Base-by-base conservation (phyloP, 2,113 vertebrate genomes). In the Scomber japonicus region DNA sequence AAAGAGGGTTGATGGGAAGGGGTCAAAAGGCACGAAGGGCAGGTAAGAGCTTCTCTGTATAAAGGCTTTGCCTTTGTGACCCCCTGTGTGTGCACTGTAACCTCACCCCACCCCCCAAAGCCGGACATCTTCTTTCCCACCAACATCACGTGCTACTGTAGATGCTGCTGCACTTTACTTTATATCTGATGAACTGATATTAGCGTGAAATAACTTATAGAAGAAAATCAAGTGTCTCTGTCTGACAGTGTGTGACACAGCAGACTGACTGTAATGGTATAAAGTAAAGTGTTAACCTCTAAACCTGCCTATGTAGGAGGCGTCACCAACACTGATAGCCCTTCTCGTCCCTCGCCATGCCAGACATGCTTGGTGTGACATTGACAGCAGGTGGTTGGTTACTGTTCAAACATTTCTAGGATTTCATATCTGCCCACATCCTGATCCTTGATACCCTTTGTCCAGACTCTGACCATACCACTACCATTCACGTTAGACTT, bases 1-100 rank as follows among this genome's bases (percentile, higher is more conserved):
- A 96, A 96, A 96, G 94, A 96, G 95, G 95, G 93, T 96, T 96
- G 95, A 96, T 95, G 94, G 93, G 91, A 97, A 96, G 92, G 95
- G 96, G 92, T 95, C 96, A 70, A 95, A 94, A 90, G 83, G 84
- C 85, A 85, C 86, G 45, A 92, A 93, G 89, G 90, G 94, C 95
- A 97, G 96, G 96, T 96, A 96, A 97, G 96, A 75, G 79, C 79
- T 87, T 82, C 81, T 85, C 91, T 89, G 57, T 91, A 79, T 84
- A 79, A 81, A 84, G 75, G 78, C 80, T 79, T 90, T 73, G 88
- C 79, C 84, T 86, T 83, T 83, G 80, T 91, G 81, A 91, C 71
- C 85, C 83, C 70, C 12, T 85, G 83, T 90, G 85, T 93, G 60
- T 92, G 84, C 86, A 81, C 84, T 76, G 83, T 85, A 68, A 88